These are phyloP conservation scores for Tipula unca DNA, from an alignment of 2,888 invertebrate genomes.

Conservation along the genomic window DNA sequence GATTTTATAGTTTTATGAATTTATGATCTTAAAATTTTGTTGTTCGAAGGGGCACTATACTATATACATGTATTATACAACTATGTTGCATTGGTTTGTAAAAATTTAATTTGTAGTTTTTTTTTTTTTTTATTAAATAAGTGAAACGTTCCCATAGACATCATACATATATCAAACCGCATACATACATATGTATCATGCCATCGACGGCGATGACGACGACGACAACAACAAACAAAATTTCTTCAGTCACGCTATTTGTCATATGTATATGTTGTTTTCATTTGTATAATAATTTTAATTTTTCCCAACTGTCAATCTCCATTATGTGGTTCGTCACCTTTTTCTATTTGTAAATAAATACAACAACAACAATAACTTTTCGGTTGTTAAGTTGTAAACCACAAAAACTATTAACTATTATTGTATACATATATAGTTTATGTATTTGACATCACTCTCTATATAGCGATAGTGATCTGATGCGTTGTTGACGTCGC, in stretches of 20 bases:
- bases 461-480: background rate
- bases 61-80: background rate
- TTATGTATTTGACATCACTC: background rate
- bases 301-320: constrained; percentile 20
- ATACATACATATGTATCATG: background rate
- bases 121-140: no score
- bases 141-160: background rate
- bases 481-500: background rate
- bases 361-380: background rate
- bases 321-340: constrained; percentile 28
- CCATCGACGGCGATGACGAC: background rate
- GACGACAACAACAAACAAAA: background rate
- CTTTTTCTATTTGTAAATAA: constrained; percentile 23
- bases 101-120: no score
- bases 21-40: background rate
- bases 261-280: background rate
- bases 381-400: constrained; percentile 8
- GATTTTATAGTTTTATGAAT: constrained; percentile 4
- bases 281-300: background rate
- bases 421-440: background rate
- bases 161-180: background rate
- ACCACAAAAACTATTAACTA: constrained; percentile 3
- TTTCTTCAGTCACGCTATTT: constrained; percentile 8
- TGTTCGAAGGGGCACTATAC: background rate
- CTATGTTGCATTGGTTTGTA: background rate